These are phyloP conservation scores for Dolichotis patagonum DNA, from an alignment of 2,113 vertebrate genomes.

Conservation along the genomic window DNA sequence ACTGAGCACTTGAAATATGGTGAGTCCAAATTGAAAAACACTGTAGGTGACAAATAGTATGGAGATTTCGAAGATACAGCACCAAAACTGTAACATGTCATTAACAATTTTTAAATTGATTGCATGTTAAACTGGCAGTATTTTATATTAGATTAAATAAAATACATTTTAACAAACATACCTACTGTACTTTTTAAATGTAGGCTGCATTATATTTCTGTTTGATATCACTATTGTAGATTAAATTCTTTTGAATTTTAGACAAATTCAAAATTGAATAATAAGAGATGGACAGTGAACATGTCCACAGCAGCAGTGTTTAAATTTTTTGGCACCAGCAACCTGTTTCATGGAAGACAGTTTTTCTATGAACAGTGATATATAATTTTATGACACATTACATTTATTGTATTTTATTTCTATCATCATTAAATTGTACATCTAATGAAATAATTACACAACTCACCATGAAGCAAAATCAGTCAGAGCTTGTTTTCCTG, in stretches of 20 bases:
- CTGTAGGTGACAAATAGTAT: neutral
- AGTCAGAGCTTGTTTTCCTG: neutral
- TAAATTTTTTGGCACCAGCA: neutral
- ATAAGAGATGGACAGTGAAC: neutral
- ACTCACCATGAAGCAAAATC: neutral
- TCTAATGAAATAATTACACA: neutral
- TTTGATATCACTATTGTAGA: neutral
- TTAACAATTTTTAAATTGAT: neutral
- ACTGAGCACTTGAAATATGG: neutral
- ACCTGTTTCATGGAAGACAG: neutral
- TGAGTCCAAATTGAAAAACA: neutral
- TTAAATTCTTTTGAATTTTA: neutral
- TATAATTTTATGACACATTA: neutral
- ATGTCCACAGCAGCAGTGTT: neutral
- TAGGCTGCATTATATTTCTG: neutral
- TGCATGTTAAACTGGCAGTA: neutral
- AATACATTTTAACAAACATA: neutral
- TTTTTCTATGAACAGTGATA: neutral
- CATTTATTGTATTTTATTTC: neutral
- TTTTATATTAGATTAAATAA: conserved; percentile 22
- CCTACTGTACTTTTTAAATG: neutral
- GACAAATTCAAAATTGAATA: neutral
- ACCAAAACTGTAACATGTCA: neutral
- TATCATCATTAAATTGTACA: neutral
- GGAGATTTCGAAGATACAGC: neutral